phyloP scores from a whole-genome alignment of 2,797 vertebrate species.

The Hoplostethus atlanticus region DNA sequence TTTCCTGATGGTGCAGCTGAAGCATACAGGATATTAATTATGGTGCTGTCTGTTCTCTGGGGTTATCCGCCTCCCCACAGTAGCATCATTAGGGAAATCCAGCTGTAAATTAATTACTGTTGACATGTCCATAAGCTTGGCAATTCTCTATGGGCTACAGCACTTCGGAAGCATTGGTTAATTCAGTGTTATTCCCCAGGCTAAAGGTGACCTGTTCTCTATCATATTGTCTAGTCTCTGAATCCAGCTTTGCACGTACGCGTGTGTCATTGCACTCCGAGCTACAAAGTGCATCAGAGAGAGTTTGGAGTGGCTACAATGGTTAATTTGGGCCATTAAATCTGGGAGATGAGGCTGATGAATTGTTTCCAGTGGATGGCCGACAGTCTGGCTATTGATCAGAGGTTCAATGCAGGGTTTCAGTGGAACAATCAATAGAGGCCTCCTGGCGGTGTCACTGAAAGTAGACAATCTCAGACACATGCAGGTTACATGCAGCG shows the following conservation, averaged over 20 bases:
- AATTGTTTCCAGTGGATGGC: slow-evolving; percentile 35
- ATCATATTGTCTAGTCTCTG: neutral
- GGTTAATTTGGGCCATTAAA: slow-evolving; percentile 12
- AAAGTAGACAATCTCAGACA: slow-evolving; percentile 23
- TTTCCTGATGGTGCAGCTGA: slow-evolving; percentile 7
- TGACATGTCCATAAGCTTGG: slow-evolving; percentile 11
- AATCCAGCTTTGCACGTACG: slow-evolving; percentile 8
- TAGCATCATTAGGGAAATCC: slow-evolving; percentile 36
- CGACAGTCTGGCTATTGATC: slow-evolving; percentile 58
- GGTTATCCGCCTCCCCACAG: slow-evolving; percentile 40
- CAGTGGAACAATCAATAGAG: slow-evolving; percentile 77
- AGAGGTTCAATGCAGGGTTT: slow-evolving; percentile 55
- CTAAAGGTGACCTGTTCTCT: slow-evolving; percentile 6
- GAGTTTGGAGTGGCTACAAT: slow-evolving; percentile 22
- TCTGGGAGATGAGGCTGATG: slow-evolving; percentile 9
- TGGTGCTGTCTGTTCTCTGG: slow-evolving; percentile 20
- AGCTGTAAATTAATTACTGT: slow-evolving; percentile 47
- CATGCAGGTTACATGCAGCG: neutral
- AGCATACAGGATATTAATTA: slow-evolving; percentile 51
- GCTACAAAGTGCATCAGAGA: neutral
- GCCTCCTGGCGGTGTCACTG: slow-evolving; percentile 44
- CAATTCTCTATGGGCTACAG: slow-evolving; percentile 8
- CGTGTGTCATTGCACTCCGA: neutral
- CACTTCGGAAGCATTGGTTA: neutral
- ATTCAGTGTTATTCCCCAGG: slow-evolving; percentile 4